phyloP scores from a whole-genome alignment of 2,888 invertebrate species.

The Lucinisca nassula region DNA sequence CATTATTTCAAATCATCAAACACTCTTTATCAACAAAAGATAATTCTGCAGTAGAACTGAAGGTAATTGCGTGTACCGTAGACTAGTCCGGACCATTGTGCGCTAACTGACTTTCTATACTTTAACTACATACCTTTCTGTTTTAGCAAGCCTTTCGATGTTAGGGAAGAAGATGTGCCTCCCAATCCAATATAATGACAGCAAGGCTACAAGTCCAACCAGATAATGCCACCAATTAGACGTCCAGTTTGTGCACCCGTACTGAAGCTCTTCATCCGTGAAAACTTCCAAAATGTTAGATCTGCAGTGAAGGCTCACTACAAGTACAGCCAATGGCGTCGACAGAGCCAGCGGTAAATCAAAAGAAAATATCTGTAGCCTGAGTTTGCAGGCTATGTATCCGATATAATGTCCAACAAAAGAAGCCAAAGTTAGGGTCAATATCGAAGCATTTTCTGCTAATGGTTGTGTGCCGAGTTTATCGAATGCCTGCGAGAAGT shows the following conservation, averaged over 20 bases:
- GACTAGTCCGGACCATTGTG: no score
- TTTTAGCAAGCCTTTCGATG: conserved; percentile 82
- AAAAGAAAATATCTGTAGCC: conserved; percentile 88
- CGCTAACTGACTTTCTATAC: no score
- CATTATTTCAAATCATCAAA: no score
- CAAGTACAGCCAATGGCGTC: conserved; percentile 82
- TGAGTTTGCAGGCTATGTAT: conserved; percentile 89
- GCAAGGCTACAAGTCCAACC: conserved; percentile 74
- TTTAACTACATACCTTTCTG: conserved; percentile 81
- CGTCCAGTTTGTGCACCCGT: conserved; percentile 20
- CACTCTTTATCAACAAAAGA: no score
- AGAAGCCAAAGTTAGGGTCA: conserved; percentile 63
- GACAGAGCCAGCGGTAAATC: conserved; percentile 87
- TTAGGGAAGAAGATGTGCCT: conserved; percentile 84
- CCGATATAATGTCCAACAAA: conserved; percentile 87
- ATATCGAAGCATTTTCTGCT: conserved; percentile 52
- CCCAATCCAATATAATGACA: conserved; percentile 84
- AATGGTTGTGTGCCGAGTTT: conserved; percentile 23
- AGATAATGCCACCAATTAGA: conserved; percentile 51
- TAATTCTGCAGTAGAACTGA: no score
- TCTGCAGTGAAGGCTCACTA: conserved; percentile 59
- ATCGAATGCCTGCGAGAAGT: conserved; percentile 23
- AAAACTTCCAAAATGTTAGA: conserved; percentile 26
- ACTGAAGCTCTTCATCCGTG: conserved; percentile 37
- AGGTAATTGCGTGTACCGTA: no score